Evolutionary conservation across 2,797 vertebrate species (phyloP), one percentile per base, ranked within the genome.

Genomic region (Euthynnus affinis): DNA sequence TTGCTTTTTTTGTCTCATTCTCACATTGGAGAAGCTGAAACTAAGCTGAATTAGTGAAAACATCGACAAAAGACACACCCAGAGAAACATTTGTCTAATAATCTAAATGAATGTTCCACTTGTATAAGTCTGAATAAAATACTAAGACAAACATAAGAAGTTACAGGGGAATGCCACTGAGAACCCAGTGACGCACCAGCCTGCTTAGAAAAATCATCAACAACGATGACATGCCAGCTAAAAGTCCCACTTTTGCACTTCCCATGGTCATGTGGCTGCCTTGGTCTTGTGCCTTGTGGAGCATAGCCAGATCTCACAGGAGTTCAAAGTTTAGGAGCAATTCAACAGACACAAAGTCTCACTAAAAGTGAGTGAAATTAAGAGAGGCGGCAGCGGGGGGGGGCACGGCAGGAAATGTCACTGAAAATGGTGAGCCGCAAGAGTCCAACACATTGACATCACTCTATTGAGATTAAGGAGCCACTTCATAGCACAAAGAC

Each of bases 251-350:
- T 59, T 80, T 23, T 61, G 56, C 3, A 74, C 48, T 73, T 83
- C 66, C 56, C 76, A 71, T 62, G 58, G 46, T 80, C 74, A 72
- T 77, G 69, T 81, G 75, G 20, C 44, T 81, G 75, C 22, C 49
- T 20, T 18, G 48, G 42, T 76, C 64, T 72, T 52, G 51, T 40
- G 62, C 18, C 49, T 57, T 23, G 20, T 59, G 58, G 27, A 48
- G 34, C 44, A 37, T 6, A 48, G 61, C 40, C 61, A 64, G 22
- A 55, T 44, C 25, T 71, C 71, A 71, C 22, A 64, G 46, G 14
- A n/a, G 62, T 48, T 72, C 64, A 82, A 70, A 80, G 71, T 74
- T 63, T 74, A 75, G 23, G 29, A 78, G 56, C 18, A 37, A 72
- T 37, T 40, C 23, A 49, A 49, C 40, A 37, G 18, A 66, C n/a